phyloP scores from a whole-genome alignment of 2,113 vertebrate species.

The Lepus timidus region DNA sequence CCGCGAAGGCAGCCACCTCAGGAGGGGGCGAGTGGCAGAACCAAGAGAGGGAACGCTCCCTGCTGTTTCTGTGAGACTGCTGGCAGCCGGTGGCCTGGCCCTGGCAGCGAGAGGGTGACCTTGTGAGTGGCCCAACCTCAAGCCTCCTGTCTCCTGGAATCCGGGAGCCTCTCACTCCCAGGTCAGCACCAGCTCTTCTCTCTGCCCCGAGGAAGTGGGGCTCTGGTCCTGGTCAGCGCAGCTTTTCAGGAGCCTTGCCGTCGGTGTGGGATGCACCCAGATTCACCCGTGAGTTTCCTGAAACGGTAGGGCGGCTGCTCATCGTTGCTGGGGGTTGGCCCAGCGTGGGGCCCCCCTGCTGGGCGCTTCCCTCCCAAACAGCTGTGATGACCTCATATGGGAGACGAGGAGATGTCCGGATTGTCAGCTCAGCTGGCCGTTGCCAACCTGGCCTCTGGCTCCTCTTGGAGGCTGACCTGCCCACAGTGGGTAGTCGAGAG shows the following conservation, averaged over 20 bases:
- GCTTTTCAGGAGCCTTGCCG: not conserved
- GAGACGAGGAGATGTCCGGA: not conserved
- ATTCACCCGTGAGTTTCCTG: fast-evolving
- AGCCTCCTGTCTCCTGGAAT: not conserved
- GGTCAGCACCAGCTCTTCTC: not conserved
- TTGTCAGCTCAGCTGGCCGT: fast-evolving
- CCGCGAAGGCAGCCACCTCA: not conserved
- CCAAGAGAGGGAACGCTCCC: not conserved
- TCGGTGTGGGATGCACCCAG: not conserved
- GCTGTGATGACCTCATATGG: not conserved
- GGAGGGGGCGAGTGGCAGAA: not conserved
- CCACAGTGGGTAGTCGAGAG: not conserved
- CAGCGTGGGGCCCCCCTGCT: not conserved
- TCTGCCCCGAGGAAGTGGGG: not conserved
- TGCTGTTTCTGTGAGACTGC: not conserved
- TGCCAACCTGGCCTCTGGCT: not conserved
- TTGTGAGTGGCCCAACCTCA: fast-evolving
- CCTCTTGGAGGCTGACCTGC: not conserved
- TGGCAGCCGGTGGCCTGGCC: not conserved
- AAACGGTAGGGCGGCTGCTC: not conserved
- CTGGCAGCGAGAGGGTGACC: not conserved
- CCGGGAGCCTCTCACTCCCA: fast-evolving
- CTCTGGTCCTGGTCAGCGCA: not conserved
- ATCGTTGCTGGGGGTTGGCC: not conserved
- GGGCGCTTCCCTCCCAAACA: not conserved